These are phyloP conservation scores for Hoplodrina blanda DNA, from an alignment of 2,888 invertebrate genomes.

Conservation along the genomic window DNA sequence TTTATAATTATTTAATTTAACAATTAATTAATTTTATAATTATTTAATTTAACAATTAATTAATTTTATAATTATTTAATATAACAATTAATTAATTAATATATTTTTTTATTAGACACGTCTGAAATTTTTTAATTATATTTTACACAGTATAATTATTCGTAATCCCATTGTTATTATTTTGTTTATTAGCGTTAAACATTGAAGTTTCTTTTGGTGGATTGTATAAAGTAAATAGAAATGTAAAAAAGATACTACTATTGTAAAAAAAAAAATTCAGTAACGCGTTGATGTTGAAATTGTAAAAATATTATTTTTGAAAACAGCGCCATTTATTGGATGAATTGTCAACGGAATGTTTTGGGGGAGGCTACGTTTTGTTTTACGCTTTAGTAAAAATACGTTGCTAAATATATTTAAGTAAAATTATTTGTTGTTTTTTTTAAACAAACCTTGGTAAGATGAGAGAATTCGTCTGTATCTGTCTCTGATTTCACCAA, in stretches of 20 bases:
- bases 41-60: too few species aligned
- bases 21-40: too few species aligned
- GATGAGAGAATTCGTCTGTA: not conserved
- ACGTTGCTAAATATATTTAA: constrained; percentile 85
- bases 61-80: too few species aligned
- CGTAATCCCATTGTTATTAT: constrained; percentile 38
- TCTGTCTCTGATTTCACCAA: too few species aligned
- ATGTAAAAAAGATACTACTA: constrained; percentile 26
- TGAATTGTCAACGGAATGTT: constrained; percentile 66
- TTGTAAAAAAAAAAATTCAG: constrained; percentile 48
- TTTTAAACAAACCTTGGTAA: constrained; percentile 33
- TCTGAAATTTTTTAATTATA: constrained; percentile 14
- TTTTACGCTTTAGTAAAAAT: constrained; percentile 85
- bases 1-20: too few species aligned
- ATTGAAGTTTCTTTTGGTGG: constrained; percentile 57
- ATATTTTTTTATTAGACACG: constrained; percentile 2
- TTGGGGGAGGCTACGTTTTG: constrained; percentile 76
- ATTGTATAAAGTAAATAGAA: constrained; percentile 57
- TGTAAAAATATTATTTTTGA: constrained; percentile 52
- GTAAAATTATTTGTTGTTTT: constrained; percentile 74
- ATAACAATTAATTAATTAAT: too few species aligned
- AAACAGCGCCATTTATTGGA: constrained; percentile 48
- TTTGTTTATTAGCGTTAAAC: constrained; percentile 51
- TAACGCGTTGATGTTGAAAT: constrained; percentile 51
- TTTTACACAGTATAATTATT: constrained; percentile 3